Percentiles rank a stretch among this genome's conserved stretches.
Conservation (phyloP, 1,140 invertebrate species). For the Drosophila kohkoa region DNA sequence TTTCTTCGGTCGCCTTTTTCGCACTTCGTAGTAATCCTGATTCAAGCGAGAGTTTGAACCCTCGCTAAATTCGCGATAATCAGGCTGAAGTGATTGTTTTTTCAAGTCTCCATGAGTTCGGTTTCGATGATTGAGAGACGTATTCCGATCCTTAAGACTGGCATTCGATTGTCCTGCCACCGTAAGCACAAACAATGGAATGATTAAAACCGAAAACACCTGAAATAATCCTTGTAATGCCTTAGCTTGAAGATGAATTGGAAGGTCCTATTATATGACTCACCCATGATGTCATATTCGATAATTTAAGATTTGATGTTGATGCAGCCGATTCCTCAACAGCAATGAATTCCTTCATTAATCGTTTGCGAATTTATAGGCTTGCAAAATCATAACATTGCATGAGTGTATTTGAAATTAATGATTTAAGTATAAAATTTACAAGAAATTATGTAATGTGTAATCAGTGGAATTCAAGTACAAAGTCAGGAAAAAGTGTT, state of each 20-base stretch:
- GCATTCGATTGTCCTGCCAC: slow-evolving; percentile 4
- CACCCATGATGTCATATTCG: slow-evolving; percentile 28
- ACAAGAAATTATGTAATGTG: slow-evolving; percentile 34
- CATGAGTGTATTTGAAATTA: background rate
- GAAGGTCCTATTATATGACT: background rate
- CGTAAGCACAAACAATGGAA: slow-evolving; percentile 18
- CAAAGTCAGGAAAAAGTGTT: slow-evolving; percentile 31
- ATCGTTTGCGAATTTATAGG: slow-evolving; percentile 31
- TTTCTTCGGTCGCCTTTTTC: slow-evolving; percentile 20
- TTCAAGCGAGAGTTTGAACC: background rate
- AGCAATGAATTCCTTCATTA: slow-evolving; percentile 33
- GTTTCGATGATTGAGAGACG: slow-evolving; percentile 3
- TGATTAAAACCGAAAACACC: slow-evolving; percentile 26
- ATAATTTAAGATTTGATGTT: slow-evolving; percentile 4
- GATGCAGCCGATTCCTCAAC: slow-evolving; percentile 11
- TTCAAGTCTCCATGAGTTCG: slow-evolving; percentile 3
- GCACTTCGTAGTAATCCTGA: slow-evolving; percentile 21
- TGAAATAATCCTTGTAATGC: slow-evolving; percentile 25
- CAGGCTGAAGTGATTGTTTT: background rate
- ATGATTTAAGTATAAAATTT: slow-evolving; percentile 4
- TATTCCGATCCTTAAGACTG: slow-evolving; percentile 3
- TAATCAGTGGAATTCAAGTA: slow-evolving; percentile 37
- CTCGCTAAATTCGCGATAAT: slow-evolving; percentile 6
- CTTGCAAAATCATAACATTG: background rate
- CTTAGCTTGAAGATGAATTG: background rate